Conservation (phyloP, 2,113 vertebrate genomes). For the Corythoichthys haematopterus region DNA sequence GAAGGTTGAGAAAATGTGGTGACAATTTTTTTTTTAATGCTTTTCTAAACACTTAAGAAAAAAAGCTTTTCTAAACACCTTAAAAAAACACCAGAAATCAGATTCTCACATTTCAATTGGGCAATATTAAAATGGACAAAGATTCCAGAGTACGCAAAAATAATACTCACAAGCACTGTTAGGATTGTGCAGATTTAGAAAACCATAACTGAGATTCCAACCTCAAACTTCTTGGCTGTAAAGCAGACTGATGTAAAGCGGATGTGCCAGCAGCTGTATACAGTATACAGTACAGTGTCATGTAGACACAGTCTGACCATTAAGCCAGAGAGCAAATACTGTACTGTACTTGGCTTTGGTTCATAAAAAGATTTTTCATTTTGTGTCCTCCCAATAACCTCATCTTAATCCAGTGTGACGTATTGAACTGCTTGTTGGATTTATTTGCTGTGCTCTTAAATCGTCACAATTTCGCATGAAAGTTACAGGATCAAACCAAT, state of each 20-base stretch:
- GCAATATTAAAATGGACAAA: no score
- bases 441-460: neutral
- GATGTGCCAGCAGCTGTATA: neutral
- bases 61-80: no score
- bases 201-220: neutral
- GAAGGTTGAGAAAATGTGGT: neutral
- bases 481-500: neutral
- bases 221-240: neutral
- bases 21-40: no score
- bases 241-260: neutral
- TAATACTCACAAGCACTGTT: neutral
- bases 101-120: no score
- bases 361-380: slow-evolving; percentile 23
- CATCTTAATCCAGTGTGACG: slow-evolving; percentile 32
- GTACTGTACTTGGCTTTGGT: slow-evolving; percentile 16
- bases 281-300: neutral
- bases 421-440: slow-evolving; percentile 9
- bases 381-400: slow-evolving; percentile 26
- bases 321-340: slow-evolving; percentile 33
- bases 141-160: no score
- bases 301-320: neutral
- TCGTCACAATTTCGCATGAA: neutral
- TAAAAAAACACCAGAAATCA: no score
- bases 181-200: neutral
- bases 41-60: no score